Evolutionary conservation across 2,888 invertebrate species (phyloP).

Genomic region (Arenicola marina): DNA sequence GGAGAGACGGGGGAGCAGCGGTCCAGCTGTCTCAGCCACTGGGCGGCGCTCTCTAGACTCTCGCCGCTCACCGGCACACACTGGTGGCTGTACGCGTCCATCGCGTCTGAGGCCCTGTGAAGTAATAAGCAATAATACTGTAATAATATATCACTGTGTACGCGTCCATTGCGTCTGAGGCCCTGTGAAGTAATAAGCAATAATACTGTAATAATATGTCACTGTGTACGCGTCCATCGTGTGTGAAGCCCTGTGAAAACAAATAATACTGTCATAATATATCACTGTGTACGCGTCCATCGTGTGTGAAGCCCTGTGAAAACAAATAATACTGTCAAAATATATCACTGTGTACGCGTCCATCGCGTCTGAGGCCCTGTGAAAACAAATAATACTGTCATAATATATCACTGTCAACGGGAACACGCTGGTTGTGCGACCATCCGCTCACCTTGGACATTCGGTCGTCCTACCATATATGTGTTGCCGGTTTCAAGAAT

Average conservation of each 20-base stretch:
- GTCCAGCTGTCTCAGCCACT: slow-evolving; percentile 56
- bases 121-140: not conserved
- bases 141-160: slow-evolving; percentile 33
- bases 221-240: slow-evolving; percentile 45
- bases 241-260: slow-evolving; percentile 49
- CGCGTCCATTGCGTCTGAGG: slow-evolving; percentile 49
- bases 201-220: not conserved
- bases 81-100: slow-evolving; percentile 45
- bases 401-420: too few species aligned
- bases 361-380: not conserved
- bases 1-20: slow-evolving; percentile 45
- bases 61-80: slow-evolving; percentile 56
- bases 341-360: not conserved
- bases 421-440: too few species aligned
- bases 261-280: not conserved
- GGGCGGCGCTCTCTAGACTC: slow-evolving; percentile 54
- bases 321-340: not conserved
- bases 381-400: too few species aligned
- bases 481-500: too few species aligned
- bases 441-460: too few species aligned
- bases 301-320: slow-evolving; percentile 54
- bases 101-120: slow-evolving; percentile 54
- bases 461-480: too few species aligned
- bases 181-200: slow-evolving; percentile 39
- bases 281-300: slow-evolving; percentile 40